A percentile compares a stretch with the other conserved stretches of the same genome.
These are phyloP conservation scores for Eucidaris tribuloides DNA, from an alignment of 35 echinoderm and acorn worm species.

Conservation along the genomic window DNA sequence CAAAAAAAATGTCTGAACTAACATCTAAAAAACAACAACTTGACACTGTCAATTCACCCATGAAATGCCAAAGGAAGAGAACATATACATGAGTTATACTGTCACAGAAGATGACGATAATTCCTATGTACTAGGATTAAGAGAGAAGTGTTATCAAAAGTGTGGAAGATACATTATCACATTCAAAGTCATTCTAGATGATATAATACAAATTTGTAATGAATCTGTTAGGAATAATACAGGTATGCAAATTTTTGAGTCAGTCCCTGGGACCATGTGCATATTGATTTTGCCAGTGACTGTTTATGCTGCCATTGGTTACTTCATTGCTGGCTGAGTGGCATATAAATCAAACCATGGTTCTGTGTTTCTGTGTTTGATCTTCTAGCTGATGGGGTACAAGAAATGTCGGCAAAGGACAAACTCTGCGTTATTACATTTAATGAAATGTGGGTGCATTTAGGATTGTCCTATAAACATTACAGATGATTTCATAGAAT, in stretches of 20 bases:
- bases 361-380: no score
- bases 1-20: background rate
- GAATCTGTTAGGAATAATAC: background rate
- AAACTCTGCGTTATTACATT: no score
- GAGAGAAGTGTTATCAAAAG: slow-evolving; percentile 13
- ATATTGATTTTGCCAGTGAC: no score
- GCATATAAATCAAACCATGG: no score
- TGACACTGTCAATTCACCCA: slow-evolving; percentile 4
- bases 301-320: no score
- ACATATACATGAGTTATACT: slow-evolving; percentile 24
- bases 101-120: background rate
- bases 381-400: no score
- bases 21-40: background rate
- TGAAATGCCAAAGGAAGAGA: slow-evolving; percentile 4
- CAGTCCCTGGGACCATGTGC: slow-evolving; percentile 44
- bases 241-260: slow-evolving; percentile 30
- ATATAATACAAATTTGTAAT: background rate
- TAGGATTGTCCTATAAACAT: no score
- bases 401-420: no score
- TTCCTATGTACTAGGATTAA: slow-evolving; percentile 23
- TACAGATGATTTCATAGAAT: no score
- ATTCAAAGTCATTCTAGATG: slow-evolving; percentile 19
- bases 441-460: no score
- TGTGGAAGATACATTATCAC: background rate
- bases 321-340: no score